Conservation (phyloP, 2,113 vertebrate species). For the Petaurus breviceps region DNA sequence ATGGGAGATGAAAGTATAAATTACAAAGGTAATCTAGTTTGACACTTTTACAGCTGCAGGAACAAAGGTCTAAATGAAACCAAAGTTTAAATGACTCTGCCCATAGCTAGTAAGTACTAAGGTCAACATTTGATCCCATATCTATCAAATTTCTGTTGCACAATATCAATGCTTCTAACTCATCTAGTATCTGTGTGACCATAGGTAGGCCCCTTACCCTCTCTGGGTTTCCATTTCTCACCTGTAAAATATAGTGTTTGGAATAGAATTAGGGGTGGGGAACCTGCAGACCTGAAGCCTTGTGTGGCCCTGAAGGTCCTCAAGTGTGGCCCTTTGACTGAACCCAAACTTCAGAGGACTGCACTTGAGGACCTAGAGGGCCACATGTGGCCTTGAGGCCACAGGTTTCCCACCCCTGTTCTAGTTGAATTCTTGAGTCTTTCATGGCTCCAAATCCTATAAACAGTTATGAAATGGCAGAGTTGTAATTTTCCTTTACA, state of each 20-base stretch:
- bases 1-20: neutral
- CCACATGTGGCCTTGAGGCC: too few species aligned
- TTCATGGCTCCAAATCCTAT: conserved; percentile 13
- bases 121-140: neutral
- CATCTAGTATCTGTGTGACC: neutral
- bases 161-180: neutral
- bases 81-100: neutral
- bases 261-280: neutral
- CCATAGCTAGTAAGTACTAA: neutral
- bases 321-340: too few species aligned
- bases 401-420: too few species aligned
- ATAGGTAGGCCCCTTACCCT: neutral
- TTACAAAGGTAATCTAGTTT: neutral
- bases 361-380: too few species aligned
- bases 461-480: neutral
- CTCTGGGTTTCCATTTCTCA: neutral
- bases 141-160: neutral
- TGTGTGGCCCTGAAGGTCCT: too few species aligned
- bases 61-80: neutral
- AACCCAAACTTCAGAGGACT: too few species aligned
- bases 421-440: neutral
- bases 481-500: conserved; percentile 9
- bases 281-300: too few species aligned
- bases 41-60: neutral
- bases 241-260: neutral